phyloP scores from a whole-genome alignment of 2,888 invertebrate genomes.

The Koerneria pararmatus region DNA sequence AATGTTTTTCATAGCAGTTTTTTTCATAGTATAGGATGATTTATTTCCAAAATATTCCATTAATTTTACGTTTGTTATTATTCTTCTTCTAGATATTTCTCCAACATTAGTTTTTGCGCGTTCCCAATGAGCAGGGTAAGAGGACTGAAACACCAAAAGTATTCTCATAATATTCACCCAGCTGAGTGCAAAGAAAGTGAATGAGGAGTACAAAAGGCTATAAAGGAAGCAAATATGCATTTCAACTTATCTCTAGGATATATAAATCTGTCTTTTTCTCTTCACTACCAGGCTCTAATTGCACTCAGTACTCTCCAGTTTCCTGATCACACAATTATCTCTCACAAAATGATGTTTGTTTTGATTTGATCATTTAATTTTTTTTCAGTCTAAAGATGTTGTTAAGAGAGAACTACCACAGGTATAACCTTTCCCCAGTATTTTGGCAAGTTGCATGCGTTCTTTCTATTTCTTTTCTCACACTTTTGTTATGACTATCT shows the following conservation, averaged over 20 bases:
- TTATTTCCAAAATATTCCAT: neutral
- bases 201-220: slow-evolving; percentile 7
- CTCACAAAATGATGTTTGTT: slow-evolving; percentile 16
- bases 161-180: too few relatives aligned
- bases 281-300: too few relatives aligned
- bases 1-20: too few relatives aligned
- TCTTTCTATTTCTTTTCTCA: neutral
- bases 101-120: neutral
- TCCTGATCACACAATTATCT: slow-evolving; percentile 12
- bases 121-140: neutral
- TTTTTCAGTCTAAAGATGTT: slow-evolving; percentile 25
- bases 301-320: slow-evolving; percentile 8
- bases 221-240: neutral
- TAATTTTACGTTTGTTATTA: neutral
- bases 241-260: neutral
- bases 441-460: neutral
- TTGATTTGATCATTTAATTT: slow-evolving; percentile 5
- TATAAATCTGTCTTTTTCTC: too few relatives aligned
- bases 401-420: slow-evolving; percentile 23
- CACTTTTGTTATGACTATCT: slow-evolving; percentile 13
- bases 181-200: too few relatives aligned
- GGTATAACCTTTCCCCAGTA: slow-evolving; percentile 1
- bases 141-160: too few relatives aligned
- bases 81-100: neutral
- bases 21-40: too few relatives aligned